These are phyloP conservation scores for Drosophila varians DNA, from an alignment of 1,140 invertebrate species.

Conservation along the genomic window DNA sequence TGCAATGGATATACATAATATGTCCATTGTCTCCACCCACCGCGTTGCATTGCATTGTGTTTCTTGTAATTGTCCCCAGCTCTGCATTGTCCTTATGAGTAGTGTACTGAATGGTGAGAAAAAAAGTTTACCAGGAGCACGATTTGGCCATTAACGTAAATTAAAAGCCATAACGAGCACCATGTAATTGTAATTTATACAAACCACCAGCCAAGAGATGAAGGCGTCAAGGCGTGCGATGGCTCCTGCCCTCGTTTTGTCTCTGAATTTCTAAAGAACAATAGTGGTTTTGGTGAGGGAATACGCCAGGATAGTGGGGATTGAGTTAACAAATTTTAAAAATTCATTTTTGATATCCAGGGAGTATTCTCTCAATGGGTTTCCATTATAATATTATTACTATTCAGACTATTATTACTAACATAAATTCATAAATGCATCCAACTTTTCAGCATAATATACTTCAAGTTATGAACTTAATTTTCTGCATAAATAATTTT, in stretches of 20 bases:
- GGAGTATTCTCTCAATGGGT: too few species aligned
- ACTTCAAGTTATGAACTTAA: neutral
- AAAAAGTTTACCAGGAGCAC: slow-evolving; percentile 37
- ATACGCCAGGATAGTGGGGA: neutral
- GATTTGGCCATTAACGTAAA: slow-evolving; percentile 78
- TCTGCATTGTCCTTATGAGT: slow-evolving; percentile 19
- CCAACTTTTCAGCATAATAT: neutral
- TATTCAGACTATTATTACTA: too few species aligned
- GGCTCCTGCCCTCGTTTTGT: slow-evolving; percentile 11
- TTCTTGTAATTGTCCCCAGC: slow-evolving; percentile 28
- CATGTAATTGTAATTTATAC: slow-evolving; percentile 79
- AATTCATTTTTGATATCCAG: too few species aligned
- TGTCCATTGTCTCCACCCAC: slow-evolving; percentile 23
- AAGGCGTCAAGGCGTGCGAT: neutral
- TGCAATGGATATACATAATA: slow-evolving; percentile 32
- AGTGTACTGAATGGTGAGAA: slow-evolving; percentile 8
- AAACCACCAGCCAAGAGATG: slow-evolving; percentile 24
- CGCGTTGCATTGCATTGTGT: slow-evolving; percentile 49
- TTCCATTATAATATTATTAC: too few species aligned
- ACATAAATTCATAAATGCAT: neutral
- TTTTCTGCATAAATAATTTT: neutral
- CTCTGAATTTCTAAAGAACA: slow-evolving; percentile 17
- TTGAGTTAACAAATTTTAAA: neutral
- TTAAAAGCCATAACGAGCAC: slow-evolving; percentile 77
- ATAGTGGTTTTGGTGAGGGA: neutral